A percentile compares a stretch with the other conserved stretches of the same genome.
These are phyloP conservation scores for Geophilus truncorum DNA, from an alignment of 2,888 invertebrate species.

Conservation along the genomic window DNA sequence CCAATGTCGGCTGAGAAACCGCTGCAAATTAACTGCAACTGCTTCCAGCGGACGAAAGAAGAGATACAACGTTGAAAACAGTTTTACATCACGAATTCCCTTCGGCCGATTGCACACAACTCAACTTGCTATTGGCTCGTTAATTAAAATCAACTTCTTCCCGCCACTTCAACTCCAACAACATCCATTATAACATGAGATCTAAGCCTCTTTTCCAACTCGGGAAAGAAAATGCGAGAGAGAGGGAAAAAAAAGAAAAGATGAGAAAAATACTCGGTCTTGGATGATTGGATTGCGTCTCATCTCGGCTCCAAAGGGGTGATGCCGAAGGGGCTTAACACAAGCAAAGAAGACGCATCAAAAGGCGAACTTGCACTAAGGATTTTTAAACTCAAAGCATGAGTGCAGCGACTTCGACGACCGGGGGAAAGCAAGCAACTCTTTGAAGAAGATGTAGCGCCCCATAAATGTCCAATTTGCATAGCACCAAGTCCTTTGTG, in stretches of 20 bases:
- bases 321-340: conserved; percentile 7
- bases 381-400: background rate
- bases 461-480: conserved; percentile 24
- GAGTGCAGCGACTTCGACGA: conserved; percentile 6
- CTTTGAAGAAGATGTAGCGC: conserved; percentile 9
- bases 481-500: conserved; percentile 18
- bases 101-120: background rate
- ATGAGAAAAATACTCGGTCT: background rate
- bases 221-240: background rate
- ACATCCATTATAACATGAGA: background rate
- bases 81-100: background rate
- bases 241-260: background rate
- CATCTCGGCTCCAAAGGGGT: conserved; percentile 23
- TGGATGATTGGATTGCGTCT: conserved; percentile 13
- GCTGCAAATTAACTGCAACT: background rate
- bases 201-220: conserved; percentile 13
- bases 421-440: background rate
- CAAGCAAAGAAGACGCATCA: background rate
- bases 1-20: background rate
- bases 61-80: conserved; percentile 4
- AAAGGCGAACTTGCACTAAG: background rate
- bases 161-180: background rate
- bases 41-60: background rate
- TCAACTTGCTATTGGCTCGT: background rate
- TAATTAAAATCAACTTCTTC: background rate